Percentiles rank a stretch among this genome's conserved stretches.
These are phyloP conservation scores for Pseudorectes ferrugineus DNA, from an alignment of 2,113 vertebrate genomes.

Conservation along the genomic window DNA sequence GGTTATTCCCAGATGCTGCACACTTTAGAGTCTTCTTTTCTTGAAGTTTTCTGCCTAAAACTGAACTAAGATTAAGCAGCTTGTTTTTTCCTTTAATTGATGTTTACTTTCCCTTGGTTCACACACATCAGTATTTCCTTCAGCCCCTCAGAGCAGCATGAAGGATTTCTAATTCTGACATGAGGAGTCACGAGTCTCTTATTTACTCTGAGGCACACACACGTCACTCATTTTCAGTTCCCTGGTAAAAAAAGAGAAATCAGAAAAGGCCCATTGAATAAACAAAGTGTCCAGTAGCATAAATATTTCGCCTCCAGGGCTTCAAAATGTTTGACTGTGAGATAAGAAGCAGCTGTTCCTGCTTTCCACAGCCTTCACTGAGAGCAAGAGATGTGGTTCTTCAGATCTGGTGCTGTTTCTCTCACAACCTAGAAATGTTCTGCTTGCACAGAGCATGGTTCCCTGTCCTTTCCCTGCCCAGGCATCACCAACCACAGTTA, in stretches of 20 bases:
- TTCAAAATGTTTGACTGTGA: conserved; percentile 20
- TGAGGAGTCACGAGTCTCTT: neutral
- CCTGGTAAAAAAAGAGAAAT: neutral
- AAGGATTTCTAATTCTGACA: neutral
- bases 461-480: neutral
- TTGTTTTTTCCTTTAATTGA: neutral
- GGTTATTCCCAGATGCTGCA: neutral
- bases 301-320: conserved; percentile 21
- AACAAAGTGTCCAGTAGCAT: conserved; percentile 53
- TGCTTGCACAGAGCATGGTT: neutral
- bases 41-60: neutral
- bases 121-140: neutral
- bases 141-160: neutral
- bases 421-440: neutral
- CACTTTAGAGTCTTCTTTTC: neutral
- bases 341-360: conserved; percentile 43
- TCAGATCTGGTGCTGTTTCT: neutral
- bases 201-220: neutral
- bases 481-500: neutral
- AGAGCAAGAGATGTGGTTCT: neutral
- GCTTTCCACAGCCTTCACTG: neutral
- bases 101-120: neutral
- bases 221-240: neutral
- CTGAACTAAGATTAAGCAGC: neutral
- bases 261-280: neutral